Conservation (phyloP, 2,113 vertebrate genomes). For the Fulmarus glacialis region DNA sequence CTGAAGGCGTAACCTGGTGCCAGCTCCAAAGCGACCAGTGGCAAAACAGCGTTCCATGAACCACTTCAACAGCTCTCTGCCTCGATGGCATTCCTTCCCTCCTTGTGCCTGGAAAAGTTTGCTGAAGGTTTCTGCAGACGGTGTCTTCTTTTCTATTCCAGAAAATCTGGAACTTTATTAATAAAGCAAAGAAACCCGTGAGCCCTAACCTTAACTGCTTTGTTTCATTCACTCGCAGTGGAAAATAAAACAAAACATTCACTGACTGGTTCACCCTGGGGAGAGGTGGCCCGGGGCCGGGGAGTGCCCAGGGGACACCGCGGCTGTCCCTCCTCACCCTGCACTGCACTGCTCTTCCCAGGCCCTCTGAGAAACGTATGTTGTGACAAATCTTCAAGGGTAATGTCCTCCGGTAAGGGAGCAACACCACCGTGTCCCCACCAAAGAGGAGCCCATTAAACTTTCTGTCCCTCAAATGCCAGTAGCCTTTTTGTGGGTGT, state of each 20-base stretch:
- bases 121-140: background rate
- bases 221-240: background rate
- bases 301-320: background rate
- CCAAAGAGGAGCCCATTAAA: background rate
- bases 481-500: background rate
- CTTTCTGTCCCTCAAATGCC: background rate
- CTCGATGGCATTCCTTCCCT: background rate
- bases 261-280: background rate
- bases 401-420: background rate
- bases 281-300: background rate
- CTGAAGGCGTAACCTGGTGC: background rate
- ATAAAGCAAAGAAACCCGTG: background rate
- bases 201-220: background rate
- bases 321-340: background rate
- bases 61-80: background rate
- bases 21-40: background rate
- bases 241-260: background rate
- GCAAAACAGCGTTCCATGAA: background rate
- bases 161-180: background rate
- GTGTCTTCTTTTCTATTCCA: background rate
- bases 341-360: background rate
- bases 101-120: background rate
- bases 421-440: accelerated
- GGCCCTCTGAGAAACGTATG: background rate
- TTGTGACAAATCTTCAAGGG: background rate